Conservation (phyloP, 2,888 invertebrate genomes). For the Drosophila yooni region DNA sequence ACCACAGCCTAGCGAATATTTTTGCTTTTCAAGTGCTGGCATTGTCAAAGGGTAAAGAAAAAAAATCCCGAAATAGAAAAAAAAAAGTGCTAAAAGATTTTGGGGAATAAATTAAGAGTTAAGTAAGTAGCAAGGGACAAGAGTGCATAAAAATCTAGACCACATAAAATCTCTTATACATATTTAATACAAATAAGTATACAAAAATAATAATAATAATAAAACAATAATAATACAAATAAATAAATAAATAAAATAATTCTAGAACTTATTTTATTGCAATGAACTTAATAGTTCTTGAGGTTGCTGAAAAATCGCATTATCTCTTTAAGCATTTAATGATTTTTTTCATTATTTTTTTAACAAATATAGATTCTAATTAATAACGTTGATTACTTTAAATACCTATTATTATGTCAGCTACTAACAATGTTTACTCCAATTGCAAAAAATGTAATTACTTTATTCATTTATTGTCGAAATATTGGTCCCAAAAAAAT, state of each 20-base stretch:
- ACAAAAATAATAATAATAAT: no score
- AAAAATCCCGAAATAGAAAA: not conserved
- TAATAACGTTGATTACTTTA: no score
- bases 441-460: not conserved
- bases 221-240: no score
- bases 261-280: not conserved
- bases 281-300: not conserved
- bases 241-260: no score
- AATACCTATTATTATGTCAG: not conserved
- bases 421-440: not conserved
- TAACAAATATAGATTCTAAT: not conserved
- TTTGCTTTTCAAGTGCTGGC: slow-evolving; percentile 33
- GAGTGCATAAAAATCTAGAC: not conserved
- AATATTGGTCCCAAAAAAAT: not conserved
- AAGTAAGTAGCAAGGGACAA: not conserved
- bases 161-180: not conserved
- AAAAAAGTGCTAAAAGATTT: not conserved
- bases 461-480: not conserved
- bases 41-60: slow-evolving; percentile 6
- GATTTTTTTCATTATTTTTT: not conserved
- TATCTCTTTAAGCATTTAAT: not conserved
- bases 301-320: not conserved
- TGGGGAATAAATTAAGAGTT: not conserved
- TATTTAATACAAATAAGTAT: not conserved
- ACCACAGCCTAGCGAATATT: slow-evolving; percentile 22